Conservation (phyloP, 2,888 invertebrate genomes). For the Falcaria lacertinaria region DNA sequence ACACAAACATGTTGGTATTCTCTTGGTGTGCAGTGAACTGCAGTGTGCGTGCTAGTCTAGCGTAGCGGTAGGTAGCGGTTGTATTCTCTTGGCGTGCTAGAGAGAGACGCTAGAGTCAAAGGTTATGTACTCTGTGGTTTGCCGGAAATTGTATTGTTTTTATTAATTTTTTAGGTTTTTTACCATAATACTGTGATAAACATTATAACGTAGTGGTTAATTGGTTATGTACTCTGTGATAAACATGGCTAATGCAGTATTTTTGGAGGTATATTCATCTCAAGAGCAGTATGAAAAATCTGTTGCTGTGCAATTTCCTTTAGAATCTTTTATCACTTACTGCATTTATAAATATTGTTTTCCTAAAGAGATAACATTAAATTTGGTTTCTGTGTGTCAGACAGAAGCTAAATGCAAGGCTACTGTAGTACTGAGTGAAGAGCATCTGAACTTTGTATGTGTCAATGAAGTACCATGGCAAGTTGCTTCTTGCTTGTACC, state of each 20-base stretch:
- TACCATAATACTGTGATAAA: no score
- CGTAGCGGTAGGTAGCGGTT: no score
- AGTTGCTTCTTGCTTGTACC: slow-evolving; percentile 77
- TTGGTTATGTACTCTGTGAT: no score
- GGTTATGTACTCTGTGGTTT: no score
- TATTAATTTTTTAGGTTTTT: no score
- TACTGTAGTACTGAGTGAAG: slow-evolving; percentile 38
- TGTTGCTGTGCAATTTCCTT: slow-evolving; percentile 43
- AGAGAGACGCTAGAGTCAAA: no score
- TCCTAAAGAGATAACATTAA: slow-evolving; percentile 57
- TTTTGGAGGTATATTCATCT: slow-evolving; percentile 43
- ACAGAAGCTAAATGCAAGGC: slow-evolving; percentile 19
- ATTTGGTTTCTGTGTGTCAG: slow-evolving; percentile 51
- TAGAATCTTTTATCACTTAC: slow-evolving; percentile 83
- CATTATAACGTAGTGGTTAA: no score
- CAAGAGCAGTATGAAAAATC: slow-evolving; percentile 27
- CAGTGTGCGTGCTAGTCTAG: no score
- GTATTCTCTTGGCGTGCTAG: no score
- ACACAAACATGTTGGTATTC: no score
- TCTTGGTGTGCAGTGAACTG: no score
- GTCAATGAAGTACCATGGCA: slow-evolving; percentile 65
- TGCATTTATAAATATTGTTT: slow-evolving; percentile 81
- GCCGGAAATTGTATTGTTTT: no score
- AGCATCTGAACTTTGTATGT: slow-evolving; percentile 45
- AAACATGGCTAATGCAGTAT: slow-evolving; percentile 41